These are phyloP conservation scores for Phengaris arion DNA, from an alignment of 2,888 invertebrate genomes.

Conservation along the genomic window DNA sequence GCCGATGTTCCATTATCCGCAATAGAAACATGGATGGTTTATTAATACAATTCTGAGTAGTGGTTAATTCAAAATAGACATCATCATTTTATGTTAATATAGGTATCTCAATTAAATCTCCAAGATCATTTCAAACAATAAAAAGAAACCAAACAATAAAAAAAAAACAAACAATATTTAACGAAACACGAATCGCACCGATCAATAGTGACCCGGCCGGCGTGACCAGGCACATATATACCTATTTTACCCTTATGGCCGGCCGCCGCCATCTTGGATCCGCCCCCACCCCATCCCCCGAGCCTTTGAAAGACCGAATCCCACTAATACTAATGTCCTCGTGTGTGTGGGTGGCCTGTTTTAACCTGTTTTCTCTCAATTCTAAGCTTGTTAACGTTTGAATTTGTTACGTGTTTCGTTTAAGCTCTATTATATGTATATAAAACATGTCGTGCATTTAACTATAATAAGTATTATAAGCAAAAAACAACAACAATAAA, in stretches of 20 bases:
- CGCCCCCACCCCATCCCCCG: conserved; percentile 73
- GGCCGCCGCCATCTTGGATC: conserved; percentile 74
- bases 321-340: conserved; percentile 77
- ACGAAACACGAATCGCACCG: not conserved
- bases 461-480: not conserved
- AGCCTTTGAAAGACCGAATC: conserved; percentile 77
- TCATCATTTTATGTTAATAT: too few relatives aligned
- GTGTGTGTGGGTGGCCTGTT: conserved; percentile 47
- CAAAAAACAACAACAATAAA: not conserved
- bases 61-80: too few relatives aligned
- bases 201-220: conserved; percentile 38
- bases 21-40: too few relatives aligned
- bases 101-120: too few relatives aligned
- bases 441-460: not conserved
- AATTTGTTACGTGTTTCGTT: not conserved
- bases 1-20: too few relatives aligned
- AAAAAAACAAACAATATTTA: not conserved
- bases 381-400: conserved; percentile 32
- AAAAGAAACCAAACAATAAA: not conserved
- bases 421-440: not conserved
- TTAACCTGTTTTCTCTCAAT: conserved; percentile 47
- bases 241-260: conserved; percentile 79
- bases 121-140: too few relatives aligned
- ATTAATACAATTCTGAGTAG: too few relatives aligned
- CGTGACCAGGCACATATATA: conserved; percentile 72